Conservation (phyloP, 2,888 invertebrate species). For the Drosophila neonasuta region DNA sequence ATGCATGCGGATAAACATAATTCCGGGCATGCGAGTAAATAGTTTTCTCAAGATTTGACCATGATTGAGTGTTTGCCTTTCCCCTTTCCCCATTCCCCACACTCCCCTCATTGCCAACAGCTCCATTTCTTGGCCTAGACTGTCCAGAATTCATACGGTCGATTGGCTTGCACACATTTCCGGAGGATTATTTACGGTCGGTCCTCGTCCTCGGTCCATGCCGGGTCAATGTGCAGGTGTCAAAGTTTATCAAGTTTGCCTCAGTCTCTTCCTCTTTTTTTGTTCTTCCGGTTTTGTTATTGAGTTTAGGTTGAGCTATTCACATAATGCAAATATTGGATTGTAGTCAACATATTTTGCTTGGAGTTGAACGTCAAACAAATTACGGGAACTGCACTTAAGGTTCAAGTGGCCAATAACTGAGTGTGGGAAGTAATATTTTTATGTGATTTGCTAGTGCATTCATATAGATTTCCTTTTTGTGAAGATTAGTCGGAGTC, state of each 20-base stretch:
- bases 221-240: slow-evolving; percentile 54
- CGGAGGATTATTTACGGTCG: slow-evolving; percentile 35
- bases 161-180: slow-evolving; percentile 60
- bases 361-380: background rate
- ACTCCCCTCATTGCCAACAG: background rate
- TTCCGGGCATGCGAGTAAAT: slow-evolving; percentile 71
- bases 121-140: slow-evolving; percentile 28
- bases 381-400: background rate
- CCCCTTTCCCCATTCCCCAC: slow-evolving; percentile 1
- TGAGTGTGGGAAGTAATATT: no score
- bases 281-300: background rate
- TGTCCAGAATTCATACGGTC: slow-evolving; percentile 70
- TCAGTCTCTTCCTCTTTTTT: background rate
- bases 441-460: no score
- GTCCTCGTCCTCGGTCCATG: slow-evolving; percentile 10
- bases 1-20: slow-evolving; percentile 76
- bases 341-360: slow-evolving; percentile 10
- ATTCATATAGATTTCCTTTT: no score
- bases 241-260: slow-evolving; percentile 35
- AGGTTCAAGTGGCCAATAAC: no score
- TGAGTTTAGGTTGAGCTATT: background rate
- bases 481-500: no score
- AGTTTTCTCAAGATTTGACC: slow-evolving; percentile 71
- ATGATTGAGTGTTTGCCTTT: slow-evolving; percentile 67
- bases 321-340: slow-evolving; percentile 24